Evolutionary conservation across 2,797 vertebrate species (phyloP), one percentile per base, ranked within the genome.

Genomic region (Alosa sapidissima): DNA sequence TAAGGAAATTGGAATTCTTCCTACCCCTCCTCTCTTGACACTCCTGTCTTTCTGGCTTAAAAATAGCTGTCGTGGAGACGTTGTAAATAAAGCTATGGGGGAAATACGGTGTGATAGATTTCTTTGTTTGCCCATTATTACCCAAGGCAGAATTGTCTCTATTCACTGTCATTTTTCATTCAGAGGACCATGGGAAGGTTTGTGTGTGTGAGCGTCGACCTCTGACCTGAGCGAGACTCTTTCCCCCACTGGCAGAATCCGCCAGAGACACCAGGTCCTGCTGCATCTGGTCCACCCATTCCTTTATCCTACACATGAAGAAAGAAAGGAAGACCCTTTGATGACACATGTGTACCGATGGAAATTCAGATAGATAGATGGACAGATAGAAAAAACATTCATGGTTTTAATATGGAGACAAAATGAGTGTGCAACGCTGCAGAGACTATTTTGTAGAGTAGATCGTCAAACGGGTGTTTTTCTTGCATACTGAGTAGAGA

Each of bases 241-340:
- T 96, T 89, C 97, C 97, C 85, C 96, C 97, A 0, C 96, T 97
- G 82, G 97, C 97, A 0, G 95, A 96, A 88, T 97, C 96, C 84
- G 97, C 97, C 90, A 99, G 89, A 0, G 92, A 96, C 84, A 99
- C 96, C 0, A 99, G 96, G 88, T 99, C 98, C 88, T 97, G 96
- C 91, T 99, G 98, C 97, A 99, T 98, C 93, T 98, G 97, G 91
- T 98, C 97, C 87, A 98, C 98, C 98, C 98, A 99, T 82, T 97
- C 96, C 89, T 98, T 98, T 93, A 99, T 98, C 91, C 97, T 98
- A 10, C 72, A 78, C 14, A 47, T 0, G 1, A 9, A 45, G 36
- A 47, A 2, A 45, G 41, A 78, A 0, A 78, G 41, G 21, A 19
- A 3, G 54, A 55, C 2, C 51, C 10, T 52, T 55, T 19, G 54